Percentiles rank a stretch among this genome's conserved stretches.
phyloP scores from a whole-genome alignment of 2,888 invertebrate species.

The Calameuta idolon region DNA sequence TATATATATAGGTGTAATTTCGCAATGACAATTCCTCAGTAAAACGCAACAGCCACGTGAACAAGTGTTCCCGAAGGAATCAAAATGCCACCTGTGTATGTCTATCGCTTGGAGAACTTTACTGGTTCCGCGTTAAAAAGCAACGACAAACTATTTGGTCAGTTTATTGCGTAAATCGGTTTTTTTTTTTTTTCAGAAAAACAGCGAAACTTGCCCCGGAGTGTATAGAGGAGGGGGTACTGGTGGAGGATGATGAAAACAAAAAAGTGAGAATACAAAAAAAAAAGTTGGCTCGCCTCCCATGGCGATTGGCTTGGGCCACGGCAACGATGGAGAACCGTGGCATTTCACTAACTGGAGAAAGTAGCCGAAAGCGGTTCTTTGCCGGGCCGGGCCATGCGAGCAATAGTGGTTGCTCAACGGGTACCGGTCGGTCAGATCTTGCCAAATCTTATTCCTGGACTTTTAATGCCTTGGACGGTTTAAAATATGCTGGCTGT shows the following conservation, averaged over 20 bases:
- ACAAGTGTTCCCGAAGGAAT: neutral
- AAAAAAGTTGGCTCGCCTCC: constrained; percentile 8
- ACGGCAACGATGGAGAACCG: neutral
- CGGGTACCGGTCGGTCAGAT: neutral
- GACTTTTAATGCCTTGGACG: neutral
- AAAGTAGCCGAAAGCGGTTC: constrained; percentile 23
- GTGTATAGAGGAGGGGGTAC: neutral
- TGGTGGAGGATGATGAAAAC: neutral
- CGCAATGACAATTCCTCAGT: neutral
- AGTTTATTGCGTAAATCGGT: neutral
- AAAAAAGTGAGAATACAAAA: neutral
- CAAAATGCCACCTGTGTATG: neutral
- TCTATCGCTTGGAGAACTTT: neutral
- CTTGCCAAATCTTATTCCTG: constrained; percentile 10
- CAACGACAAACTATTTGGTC: neutral
- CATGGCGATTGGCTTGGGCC: constrained; percentile 5
- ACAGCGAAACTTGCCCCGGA: neutral
- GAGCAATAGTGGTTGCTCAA: constrained; percentile 4
- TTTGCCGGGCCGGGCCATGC: constrained; percentile 8
- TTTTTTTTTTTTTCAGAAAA: neutral
- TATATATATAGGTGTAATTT: neutral
- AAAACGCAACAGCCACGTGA: neutral
- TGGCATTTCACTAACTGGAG: constrained; percentile 19
- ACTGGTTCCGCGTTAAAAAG: neutral
- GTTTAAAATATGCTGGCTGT: neutral